Conservation (phyloP, 2,888 invertebrate genomes). For the Hyposoter dolosus region DNA sequence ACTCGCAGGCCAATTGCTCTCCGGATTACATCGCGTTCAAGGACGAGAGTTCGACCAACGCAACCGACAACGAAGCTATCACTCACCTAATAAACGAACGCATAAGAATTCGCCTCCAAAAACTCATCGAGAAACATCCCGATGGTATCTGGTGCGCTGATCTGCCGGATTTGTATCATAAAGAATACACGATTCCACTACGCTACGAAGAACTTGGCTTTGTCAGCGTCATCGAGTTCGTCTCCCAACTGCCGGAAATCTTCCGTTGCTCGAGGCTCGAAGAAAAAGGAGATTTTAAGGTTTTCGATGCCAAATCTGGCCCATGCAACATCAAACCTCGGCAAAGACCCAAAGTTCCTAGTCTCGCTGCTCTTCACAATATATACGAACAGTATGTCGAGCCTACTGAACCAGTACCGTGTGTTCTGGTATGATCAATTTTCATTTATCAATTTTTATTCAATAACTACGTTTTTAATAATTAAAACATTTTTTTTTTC, state of each 20-base stretch:
- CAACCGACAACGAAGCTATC: conserved; percentile 21
- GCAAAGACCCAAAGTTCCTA: conserved; percentile 41
- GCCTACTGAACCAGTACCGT: conserved; percentile 75
- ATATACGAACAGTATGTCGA: conserved; percentile 70
- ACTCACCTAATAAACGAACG: conserved; percentile 73
- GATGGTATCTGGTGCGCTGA: conserved; percentile 82
- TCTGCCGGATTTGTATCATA: conserved; percentile 75
- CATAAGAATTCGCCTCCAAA: conserved; percentile 73
- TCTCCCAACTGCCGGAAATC: conserved; percentile 77
- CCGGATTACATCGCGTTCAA: neutral
- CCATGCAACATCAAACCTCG: conserved; percentile 39
- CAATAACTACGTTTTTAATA: neutral
- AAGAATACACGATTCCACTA: conserved; percentile 76
- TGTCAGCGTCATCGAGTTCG: conserved; percentile 77
- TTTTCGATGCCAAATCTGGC: conserved; percentile 73
- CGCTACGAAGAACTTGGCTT: conserved; percentile 80
- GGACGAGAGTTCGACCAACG: neutral
- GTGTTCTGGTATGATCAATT: conserved; percentile 73
- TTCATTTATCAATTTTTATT: neutral
- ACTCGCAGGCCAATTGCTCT: neutral
- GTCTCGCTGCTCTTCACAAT: conserved; percentile 71
- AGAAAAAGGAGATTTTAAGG: conserved; percentile 73
- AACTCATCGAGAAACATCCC: conserved; percentile 77
- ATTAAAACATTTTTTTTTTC: neutral
- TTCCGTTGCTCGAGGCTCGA: conserved; percentile 74